phyloP scores from a whole-genome alignment of 2,113 vertebrate species.

The Motacilla tschutschensis region DNA sequence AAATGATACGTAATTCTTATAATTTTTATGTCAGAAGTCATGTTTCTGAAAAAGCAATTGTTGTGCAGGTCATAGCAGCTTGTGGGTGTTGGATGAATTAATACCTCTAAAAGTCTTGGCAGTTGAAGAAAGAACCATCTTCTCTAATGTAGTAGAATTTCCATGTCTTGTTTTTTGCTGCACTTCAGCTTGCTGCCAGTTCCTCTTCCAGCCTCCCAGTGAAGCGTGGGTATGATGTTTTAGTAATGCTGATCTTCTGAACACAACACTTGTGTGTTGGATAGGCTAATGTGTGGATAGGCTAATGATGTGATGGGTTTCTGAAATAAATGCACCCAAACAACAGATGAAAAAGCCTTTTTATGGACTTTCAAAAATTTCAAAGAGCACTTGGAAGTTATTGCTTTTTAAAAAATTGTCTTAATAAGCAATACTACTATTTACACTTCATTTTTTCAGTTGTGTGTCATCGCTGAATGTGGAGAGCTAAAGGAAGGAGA shows the following conservation, averaged over 20 bases:
- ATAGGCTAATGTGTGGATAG: background rate
- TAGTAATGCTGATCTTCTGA: background rate
- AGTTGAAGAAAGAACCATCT: background rate
- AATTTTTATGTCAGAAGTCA: background rate
- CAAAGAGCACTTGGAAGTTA: background rate
- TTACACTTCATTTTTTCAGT: slow-evolving; percentile 66
- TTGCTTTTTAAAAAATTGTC: background rate
- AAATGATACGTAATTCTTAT: background rate
- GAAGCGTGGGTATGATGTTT: background rate
- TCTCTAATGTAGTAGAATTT: background rate
- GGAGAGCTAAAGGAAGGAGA: slow-evolving; percentile 89
- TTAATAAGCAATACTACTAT: background rate
- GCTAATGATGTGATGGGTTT: background rate
- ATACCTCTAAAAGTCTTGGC: background rate
- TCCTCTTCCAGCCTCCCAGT: background rate
- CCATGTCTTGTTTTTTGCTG: background rate
- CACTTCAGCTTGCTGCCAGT: background rate
- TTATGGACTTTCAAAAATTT: background rate
- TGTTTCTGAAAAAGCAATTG: background rate
- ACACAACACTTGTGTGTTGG: background rate
- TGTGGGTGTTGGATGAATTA: background rate
- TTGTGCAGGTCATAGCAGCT: background rate
- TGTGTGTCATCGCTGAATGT: slow-evolving; percentile 87
- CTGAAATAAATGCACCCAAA: background rate
- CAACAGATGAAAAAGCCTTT: slow-evolving; percentile 4